Evolutionary conservation across 1,140 invertebrate species (phyloP).

Genomic region (Orius laevigatus): DNA sequence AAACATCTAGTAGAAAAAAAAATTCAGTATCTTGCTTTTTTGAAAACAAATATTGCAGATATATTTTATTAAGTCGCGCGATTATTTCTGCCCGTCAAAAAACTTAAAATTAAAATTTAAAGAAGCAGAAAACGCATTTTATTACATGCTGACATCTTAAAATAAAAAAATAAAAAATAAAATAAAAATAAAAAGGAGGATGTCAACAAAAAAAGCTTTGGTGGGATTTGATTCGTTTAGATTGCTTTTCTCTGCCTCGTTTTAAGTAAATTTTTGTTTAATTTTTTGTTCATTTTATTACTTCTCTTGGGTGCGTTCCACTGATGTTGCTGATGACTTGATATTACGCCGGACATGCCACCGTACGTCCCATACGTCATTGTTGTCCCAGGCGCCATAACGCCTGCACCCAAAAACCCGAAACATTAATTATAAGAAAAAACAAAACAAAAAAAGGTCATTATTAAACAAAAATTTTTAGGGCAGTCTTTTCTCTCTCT

Average conservation of each 20-base stretch:
- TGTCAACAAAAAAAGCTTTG: not conserved
- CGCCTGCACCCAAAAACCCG: slow-evolving; percentile 26
- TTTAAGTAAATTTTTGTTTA: slow-evolving; percentile 5
- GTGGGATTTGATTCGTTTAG: not conserved
- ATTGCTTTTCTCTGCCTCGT: too few relatives aligned
- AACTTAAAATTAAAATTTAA: too few relatives aligned
- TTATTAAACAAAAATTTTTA: not conserved
- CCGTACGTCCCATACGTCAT: slow-evolving; percentile 40
- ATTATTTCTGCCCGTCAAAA: not conserved
- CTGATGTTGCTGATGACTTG: slow-evolving; percentile 37
- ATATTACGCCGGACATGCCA: slow-evolving; percentile 33
- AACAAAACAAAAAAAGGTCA: not conserved
- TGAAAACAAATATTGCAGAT: not conserved
- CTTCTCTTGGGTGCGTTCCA: slow-evolving; percentile 40
- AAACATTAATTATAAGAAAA: not conserved
- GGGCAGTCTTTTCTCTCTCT: not conserved
- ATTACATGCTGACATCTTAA: not conserved
- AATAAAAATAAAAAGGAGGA: slow-evolving; percentile 8
- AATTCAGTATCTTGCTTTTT: too few relatives aligned
- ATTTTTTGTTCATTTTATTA: slow-evolving; percentile 22
- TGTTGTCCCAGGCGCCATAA: slow-evolving; percentile 34
- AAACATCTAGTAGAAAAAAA: too few relatives aligned
- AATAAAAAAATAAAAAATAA: not conserved
- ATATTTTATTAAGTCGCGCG: not conserved
- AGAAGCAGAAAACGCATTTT: not conserved